Evolutionary conservation across 2,113 vertebrate species (phyloP).

Genomic region (Oxygymnocypris stewartii): DNA sequence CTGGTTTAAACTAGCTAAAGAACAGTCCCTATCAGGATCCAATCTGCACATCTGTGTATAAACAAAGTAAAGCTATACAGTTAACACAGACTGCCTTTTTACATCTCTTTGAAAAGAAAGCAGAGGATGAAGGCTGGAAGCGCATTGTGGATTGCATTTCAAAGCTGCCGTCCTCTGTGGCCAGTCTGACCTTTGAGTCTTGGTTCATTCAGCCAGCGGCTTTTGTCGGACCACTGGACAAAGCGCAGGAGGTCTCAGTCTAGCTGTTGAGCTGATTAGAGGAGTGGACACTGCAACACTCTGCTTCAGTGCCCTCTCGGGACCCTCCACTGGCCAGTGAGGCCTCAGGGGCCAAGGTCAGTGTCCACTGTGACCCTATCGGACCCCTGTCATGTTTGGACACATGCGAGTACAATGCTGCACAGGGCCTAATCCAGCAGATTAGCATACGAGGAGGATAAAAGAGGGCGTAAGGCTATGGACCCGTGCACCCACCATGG

Average conservation of each 20-base stretch:
- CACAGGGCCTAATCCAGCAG: conserved; percentile 68
- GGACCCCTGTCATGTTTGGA: conserved; percentile 82
- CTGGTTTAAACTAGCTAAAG: not conserved
- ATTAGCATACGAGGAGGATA: conserved; percentile 79
- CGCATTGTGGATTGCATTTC: conserved; percentile 65
- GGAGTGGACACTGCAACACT: conserved; percentile 67
- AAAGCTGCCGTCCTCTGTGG: conserved; percentile 66
- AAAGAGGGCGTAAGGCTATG: conserved; percentile 68
- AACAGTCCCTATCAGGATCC: conserved; percentile 3
- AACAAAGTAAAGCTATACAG: conserved; percentile 39
- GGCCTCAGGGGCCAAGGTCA: conserved; percentile 77
- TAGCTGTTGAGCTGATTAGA: conserved; percentile 73
- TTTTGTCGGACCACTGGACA: conserved; percentile 72
- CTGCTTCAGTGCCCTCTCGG: conserved; percentile 62
- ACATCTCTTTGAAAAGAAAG: conserved; percentile 15
- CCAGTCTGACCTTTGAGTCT: conserved; percentile 69
- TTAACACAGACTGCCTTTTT: conserved; percentile 36
- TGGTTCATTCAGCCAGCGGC: conserved; percentile 63
- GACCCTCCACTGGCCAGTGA: conserved; percentile 46
- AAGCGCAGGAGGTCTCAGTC: conserved; percentile 67
- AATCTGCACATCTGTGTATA: conserved; percentile 26
- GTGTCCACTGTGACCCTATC: conserved; percentile 69
- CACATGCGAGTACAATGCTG: conserved; percentile 77
- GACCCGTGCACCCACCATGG: conserved; percentile 59
- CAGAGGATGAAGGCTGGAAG: conserved; percentile 21